Base-by-base conservation (phyloP, 1,140 invertebrate species). In the Tigriopus japonicus region DNA sequence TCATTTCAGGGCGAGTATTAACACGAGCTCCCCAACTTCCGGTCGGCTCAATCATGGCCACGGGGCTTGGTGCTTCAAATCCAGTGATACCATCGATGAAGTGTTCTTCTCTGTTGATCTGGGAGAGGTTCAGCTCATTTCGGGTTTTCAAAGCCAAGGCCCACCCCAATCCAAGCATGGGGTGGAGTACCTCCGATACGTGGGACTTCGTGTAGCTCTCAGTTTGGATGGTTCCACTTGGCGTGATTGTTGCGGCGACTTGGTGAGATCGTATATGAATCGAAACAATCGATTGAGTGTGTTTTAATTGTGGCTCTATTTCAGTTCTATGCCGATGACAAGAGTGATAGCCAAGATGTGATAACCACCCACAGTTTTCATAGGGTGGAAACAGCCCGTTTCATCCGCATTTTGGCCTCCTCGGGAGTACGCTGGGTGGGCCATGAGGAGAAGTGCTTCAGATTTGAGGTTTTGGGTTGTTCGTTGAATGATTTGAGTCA, bases 301-400 rank as follows among this genome's bases (percentile, higher is more conserved):
- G 28, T 5, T 35, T 35, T n/a, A n/a, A 35, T 6, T 10, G 10
- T 2, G 21, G 21, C 10, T 49, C 10, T 15, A 17, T 49, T 21
- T 24, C 24, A 54, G 52, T 54, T 54, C 24, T 54, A 54, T 54
- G 52, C 52, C 2, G 24, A 28, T 28, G 52, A 54, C 52, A n/a
- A 24, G 24, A n/a, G 17, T n/a, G 52, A 28, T 24, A 21, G 14
- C 14, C 15, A 21, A n/a, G 52, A 21, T 24, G 52, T 54, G 6
- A 24, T 54, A 2, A 3, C 14, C 17, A 54, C 52, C 6, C 52
- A 54, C 24, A 54, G 17, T 24, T 54, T 54, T 14, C 14, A 54
- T 7, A 5, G 15, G 14, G 24, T 54, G 17, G 17, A 19, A 19
- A 24, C 52, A 5, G 15, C 52, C 23, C 15, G 52, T 5, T 24